Percentiles rank a stretch among this genome's conserved stretches.
Conservation (phyloP, 2,888 invertebrate species). For the Thereva nobilitata region DNA sequence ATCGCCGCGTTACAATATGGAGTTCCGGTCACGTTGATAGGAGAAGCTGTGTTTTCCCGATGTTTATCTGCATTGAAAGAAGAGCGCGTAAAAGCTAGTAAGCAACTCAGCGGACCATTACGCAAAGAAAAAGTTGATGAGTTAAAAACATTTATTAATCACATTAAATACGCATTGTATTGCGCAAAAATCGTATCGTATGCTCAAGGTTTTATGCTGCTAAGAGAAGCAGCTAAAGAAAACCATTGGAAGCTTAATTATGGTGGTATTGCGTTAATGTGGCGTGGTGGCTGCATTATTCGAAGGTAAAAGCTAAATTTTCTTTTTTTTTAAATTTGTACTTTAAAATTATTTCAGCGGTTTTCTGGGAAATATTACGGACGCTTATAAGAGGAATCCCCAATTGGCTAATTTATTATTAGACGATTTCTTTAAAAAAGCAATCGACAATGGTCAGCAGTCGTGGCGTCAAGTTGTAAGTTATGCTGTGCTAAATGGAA, state of each 20-base stretch:
- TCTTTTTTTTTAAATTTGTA: slow-evolving; percentile 55
- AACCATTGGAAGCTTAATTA: slow-evolving; percentile 95
- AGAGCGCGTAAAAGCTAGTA: slow-evolving; percentile 85
- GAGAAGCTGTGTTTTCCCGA: slow-evolving; percentile 96
- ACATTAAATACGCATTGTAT: slow-evolving; percentile 88
- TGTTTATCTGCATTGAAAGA: slow-evolving; percentile 90
- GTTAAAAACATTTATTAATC: slow-evolving; percentile 77
- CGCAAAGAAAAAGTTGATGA: slow-evolving; percentile 69
- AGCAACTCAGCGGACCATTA: slow-evolving; percentile 70
- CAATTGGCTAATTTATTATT: slow-evolving; percentile 83
- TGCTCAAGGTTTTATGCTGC: slow-evolving; percentile 96
- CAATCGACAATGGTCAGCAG: slow-evolving; percentile 77
- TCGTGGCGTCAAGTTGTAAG: slow-evolving; percentile 86
- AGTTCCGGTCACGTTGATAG: slow-evolving; percentile 96
- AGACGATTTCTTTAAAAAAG: slow-evolving; percentile 90
- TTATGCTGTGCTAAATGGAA: slow-evolving; percentile 74
- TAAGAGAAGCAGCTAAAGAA: slow-evolving; percentile 88
- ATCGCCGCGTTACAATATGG: slow-evolving; percentile 95
- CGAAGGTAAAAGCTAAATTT: slow-evolving; percentile 69
- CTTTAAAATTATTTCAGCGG: slow-evolving; percentile 61
- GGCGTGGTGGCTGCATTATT: slow-evolving; percentile 99
- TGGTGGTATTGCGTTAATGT: slow-evolving; percentile 98
- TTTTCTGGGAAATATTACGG: slow-evolving; percentile 89
- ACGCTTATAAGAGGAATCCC: slow-evolving; percentile 89
- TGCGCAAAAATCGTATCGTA: slow-evolving; percentile 98